Conservation (phyloP, 2,113 vertebrate species). For the Onychorhynchus coronatus region DNA sequence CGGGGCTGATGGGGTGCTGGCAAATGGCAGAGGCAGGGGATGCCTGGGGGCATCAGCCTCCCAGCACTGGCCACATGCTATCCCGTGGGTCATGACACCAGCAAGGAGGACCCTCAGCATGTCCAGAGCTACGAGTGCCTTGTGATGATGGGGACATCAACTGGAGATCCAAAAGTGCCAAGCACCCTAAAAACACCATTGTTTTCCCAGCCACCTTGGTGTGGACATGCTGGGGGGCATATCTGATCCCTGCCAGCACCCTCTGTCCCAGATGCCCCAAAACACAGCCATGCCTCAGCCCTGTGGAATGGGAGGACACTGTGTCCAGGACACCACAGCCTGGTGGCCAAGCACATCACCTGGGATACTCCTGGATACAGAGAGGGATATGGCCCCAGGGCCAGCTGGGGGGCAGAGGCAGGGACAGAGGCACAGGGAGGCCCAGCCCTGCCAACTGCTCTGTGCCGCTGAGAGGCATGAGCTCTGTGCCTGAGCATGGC, state of each 20-base stretch:
- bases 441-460: not conserved
- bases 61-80: fast-evolving
- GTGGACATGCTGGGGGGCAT: not conserved
- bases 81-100: not conserved
- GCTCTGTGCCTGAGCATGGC: fast-evolving
- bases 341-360: fast-evolving
- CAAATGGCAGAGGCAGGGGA: not conserved
- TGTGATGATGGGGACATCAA: not conserved
- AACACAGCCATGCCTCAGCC: not conserved
- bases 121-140: not conserved
- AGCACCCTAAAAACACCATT: not conserved
- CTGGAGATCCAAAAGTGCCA: not conserved
- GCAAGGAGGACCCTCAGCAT: fast-evolving
- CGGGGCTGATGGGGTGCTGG: not conserved
- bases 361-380: not conserved
- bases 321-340: fast-evolving
- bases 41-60: not conserved
- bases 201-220: not conserved
- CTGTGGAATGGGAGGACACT: not conserved
- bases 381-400: not conserved
- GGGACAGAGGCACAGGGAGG: too few relatives aligned
- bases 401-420: not conserved
- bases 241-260: not conserved
- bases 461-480: not conserved
- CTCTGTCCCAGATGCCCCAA: not conserved